These are phyloP conservation scores for Laterallus jamaicensis DNA, from an alignment of 2,113 vertebrate species.

Conservation along the genomic window DNA sequence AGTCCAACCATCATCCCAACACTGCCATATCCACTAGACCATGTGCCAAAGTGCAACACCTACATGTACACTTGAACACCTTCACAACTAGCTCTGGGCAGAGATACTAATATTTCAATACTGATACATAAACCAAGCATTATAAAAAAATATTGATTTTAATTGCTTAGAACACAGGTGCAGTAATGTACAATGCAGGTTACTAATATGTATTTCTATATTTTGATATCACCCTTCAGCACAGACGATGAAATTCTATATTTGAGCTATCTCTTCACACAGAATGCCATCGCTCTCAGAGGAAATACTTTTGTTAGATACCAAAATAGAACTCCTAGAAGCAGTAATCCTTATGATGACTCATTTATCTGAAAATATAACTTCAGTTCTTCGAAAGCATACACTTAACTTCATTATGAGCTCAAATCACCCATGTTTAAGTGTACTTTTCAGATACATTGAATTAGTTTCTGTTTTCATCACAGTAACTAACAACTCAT, in stretches of 20 bases:
- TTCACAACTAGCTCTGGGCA: too few relatives aligned
- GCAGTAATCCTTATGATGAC: constrained; percentile 35
- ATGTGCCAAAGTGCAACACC: too few relatives aligned
- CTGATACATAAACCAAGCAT: neutral
- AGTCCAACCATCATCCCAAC: too few relatives aligned
- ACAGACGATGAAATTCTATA: neutral
- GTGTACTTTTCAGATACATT: neutral
- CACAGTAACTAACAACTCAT: neutral
- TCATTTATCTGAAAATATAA: constrained; percentile 35
- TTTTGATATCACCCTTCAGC: neutral
- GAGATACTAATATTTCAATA: neutral
- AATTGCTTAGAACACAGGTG: neutral
- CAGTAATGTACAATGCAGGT: neutral
- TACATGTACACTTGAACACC: too few relatives aligned
- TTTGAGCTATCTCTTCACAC: constrained; percentile 32
- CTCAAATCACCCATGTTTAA: neutral
- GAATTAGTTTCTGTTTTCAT: neutral
- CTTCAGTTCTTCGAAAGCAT: constrained; percentile 50
- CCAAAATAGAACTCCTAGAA: constrained; percentile 59
- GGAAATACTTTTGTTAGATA: constrained; percentile 12
- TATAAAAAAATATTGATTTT: neutral
- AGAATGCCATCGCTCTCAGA: neutral
- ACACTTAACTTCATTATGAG: neutral
- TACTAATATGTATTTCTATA: neutral
- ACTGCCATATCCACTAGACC: too few relatives aligned